Conservation (phyloP, 2,797 vertebrate species). For the Pelobates cultripes region DNA sequence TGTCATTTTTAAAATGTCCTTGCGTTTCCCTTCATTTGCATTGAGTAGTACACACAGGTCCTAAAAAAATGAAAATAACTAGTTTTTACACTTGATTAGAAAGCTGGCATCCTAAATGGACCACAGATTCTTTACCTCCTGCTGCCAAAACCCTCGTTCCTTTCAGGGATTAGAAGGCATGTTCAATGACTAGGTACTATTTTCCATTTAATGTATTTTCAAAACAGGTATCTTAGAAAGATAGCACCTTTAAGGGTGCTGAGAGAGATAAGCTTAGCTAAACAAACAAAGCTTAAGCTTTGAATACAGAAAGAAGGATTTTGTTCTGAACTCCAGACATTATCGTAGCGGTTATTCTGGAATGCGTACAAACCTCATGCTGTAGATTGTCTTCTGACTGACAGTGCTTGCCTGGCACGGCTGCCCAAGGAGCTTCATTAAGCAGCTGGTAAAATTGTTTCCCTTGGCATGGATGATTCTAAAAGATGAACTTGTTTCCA, state of each 20-base stretch:
- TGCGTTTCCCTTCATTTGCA: background rate
- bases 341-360: conserved; percentile 40
- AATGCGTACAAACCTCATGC: conserved; percentile 37
- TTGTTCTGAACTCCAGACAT: conserved; percentile 37
- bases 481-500: conserved; percentile 53
- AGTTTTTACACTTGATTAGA: background rate
- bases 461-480: conserved; percentile 47
- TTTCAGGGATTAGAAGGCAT: background rate
- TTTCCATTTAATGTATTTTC: background rate
- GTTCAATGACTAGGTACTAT: background rate
- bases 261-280: conserved; percentile 37
- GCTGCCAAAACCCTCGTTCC: background rate
- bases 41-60: background rate
- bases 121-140: background rate
- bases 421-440: conserved; percentile 51
- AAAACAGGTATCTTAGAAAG: conserved; percentile 23
- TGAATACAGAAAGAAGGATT: conserved; percentile 40
- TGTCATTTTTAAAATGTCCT: background rate
- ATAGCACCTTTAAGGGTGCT: conserved; percentile 18
- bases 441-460: conserved; percentile 55
- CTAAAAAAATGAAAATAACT: background rate
- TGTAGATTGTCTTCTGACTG: conserved; percentile 50
- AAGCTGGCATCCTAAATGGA: background rate
- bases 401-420: conserved; percentile 44
- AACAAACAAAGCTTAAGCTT: conserved; percentile 43